Evolutionary conservation across 2,888 invertebrate species (phyloP).

Genomic region (Calliopum simillimum): DNA sequence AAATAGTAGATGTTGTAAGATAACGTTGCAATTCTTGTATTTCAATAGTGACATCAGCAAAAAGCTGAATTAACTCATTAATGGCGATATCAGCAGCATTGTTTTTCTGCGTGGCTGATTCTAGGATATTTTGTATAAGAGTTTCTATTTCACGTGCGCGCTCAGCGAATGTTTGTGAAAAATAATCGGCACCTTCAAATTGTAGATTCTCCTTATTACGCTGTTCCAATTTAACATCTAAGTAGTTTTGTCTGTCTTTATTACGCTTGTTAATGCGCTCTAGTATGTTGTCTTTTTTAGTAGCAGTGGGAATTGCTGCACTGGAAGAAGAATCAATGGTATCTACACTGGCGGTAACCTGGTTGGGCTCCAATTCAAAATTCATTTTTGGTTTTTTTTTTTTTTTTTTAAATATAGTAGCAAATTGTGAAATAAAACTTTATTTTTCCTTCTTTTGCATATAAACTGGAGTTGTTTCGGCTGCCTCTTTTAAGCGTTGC

Average conservation of each 20-base stretch:
- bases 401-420: conserved; percentile 24
- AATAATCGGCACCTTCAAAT: conserved; percentile 72
- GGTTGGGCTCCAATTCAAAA: conserved; percentile 8
- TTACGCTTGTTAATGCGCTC: conserved; percentile 65
- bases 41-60: conserved; percentile 78
- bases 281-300: conserved; percentile 60
- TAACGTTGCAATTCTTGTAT: conserved; percentile 82
- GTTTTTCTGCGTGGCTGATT: conserved; percentile 51
- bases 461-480: conserved; percentile 54
- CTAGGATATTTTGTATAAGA: conserved; percentile 69
- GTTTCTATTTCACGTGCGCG: conserved; percentile 76
- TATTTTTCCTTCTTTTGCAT: conserved; percentile 50
- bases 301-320: conserved; percentile 12
- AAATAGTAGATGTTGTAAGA: conserved; percentile 82
- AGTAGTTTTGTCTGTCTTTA: conserved; percentile 64
- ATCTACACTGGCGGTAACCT: conserved; percentile 16
- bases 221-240: conserved; percentile 63
- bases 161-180: conserved; percentile 76
- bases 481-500: conserved; percentile 57
- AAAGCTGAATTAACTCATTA: conserved; percentile 70
- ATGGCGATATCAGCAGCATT: conserved; percentile 35
- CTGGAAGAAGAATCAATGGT: conserved; percentile 26
- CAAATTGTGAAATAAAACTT: conserved; percentile 37
- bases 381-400: conserved; percentile 18
- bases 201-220: conserved; percentile 59